Evolutionary conservation across 2,888 invertebrate species (phyloP).

Genomic region (Hydropsyche betteni): DNA sequence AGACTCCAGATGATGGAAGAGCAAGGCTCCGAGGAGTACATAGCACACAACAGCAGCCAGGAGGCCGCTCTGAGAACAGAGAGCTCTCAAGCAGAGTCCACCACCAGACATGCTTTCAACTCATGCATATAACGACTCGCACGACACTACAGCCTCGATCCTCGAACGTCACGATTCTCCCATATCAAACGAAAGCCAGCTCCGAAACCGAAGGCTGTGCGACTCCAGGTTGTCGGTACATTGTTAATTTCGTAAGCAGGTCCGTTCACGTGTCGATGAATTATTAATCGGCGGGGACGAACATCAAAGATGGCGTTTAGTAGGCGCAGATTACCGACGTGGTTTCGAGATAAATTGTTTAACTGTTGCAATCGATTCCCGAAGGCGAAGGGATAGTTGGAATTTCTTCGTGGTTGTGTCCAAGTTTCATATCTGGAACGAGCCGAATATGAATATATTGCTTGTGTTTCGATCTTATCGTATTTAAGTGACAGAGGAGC

Average conservation of each 20-base stretch:
- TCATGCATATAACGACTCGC: background rate
- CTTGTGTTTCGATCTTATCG: too few relatives aligned
- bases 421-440: conserved; percentile 15
- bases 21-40: conserved; percentile 77
- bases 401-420: conserved; percentile 10
- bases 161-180: too few relatives aligned
- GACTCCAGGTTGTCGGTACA: too few relatives aligned
- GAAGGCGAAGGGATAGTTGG: conserved; percentile 18
- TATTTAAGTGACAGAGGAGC: too few relatives aligned
- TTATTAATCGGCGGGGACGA: too few relatives aligned
- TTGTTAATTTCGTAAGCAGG: too few relatives aligned
- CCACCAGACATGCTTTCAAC: conserved; percentile 52
- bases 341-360: conserved; percentile 24
- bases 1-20: conserved; percentile 79
- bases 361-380: conserved; percentile 15
- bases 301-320: too few relatives aligned
- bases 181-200: too few relatives aligned
- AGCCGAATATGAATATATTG: too few relatives aligned
- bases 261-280: too few relatives aligned
- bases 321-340: conserved; percentile 8
- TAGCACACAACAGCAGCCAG: conserved; percentile 78
- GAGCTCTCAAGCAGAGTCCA: conserved; percentile 65
- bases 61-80: conserved; percentile 75
- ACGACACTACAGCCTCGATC: too few relatives aligned
- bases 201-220: too few relatives aligned